Evolutionary conservation across 2,797 vertebrate species (phyloP), one percentile per base, ranked within the genome.

Genomic region (Amniataba percoides): DNA sequence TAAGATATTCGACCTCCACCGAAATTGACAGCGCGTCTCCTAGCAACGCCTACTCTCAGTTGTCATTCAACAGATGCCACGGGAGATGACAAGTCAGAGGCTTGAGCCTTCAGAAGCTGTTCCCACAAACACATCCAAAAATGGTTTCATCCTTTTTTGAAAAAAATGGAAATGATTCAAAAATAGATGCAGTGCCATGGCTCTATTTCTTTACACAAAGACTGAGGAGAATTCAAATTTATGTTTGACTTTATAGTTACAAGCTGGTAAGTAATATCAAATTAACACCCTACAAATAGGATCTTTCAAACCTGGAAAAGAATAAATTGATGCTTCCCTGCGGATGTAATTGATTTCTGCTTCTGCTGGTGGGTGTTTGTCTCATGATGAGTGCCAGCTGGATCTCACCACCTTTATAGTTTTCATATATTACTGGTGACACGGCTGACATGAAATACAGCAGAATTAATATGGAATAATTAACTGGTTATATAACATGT

Each of bases 401-500:
- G 51, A 55, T 45, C 59, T 71, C 23, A 27, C 39, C 65, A 67
- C 57, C 77, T 74, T 84, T 60, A 59, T 48, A 49, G 60, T 77
- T 83, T 71, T 53, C 48, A 34, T 65, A 34, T 67, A 86, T 82
- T 80, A 69, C 65, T 7, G 27, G 73, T 69, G 66, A 85, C 86
- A 79, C 18, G 31, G 70, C 45, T 55, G 58, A 78, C 71, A 63
- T 71, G 71, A 90, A 84, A 87, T 82, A 86, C 56, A 52, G 74
- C 77, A 36, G 71, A 63, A 87, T 84, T 77, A 85, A 88, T 81
- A 61, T 9, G 34, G 40, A 45, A 64, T 87, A 85, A 83, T 84
- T 42, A 85, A 87, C 75, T 72, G 63, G 52, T 84, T 87, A 85
- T 81, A 83, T 88, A 87, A 88, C 34, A 79, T 34, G 69, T 69